phyloP scores from a whole-genome alignment of 2,888 invertebrate genomes.

The Orthosia incerta region DNA sequence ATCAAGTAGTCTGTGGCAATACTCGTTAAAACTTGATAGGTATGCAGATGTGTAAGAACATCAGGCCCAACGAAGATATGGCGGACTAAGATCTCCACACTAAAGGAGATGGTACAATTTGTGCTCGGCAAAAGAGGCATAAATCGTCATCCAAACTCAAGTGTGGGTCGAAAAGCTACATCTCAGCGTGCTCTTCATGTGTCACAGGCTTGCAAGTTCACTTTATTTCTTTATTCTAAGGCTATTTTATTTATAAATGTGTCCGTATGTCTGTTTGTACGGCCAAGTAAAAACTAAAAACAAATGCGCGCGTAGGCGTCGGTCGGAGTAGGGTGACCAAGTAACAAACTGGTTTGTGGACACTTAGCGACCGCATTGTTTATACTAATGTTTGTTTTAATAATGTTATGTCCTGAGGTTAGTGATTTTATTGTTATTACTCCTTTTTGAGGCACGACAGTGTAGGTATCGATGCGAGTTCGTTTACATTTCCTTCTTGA shows the following conservation, averaged over 20 bases:
- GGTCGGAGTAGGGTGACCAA: conserved; percentile 57
- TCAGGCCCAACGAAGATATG: background rate
- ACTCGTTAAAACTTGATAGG: background rate
- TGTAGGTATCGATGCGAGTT: conserved; percentile 20
- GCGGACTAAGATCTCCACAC: background rate
- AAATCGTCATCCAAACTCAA: background rate
- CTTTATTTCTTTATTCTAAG: conserved; percentile 41
- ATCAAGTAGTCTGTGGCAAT: background rate
- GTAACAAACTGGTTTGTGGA: conserved; percentile 62
- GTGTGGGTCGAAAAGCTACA: conserved; percentile 25
- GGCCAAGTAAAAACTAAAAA: conserved; percentile 69
- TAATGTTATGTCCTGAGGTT: conserved; percentile 44
- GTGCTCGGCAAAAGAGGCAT: background rate
- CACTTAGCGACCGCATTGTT: conserved; percentile 58
- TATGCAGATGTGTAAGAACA: background rate
- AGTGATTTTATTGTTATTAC: conserved; percentile 50
- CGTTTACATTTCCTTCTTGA: conserved; percentile 26
- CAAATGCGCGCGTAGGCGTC: conserved; percentile 73
- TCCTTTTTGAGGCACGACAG: conserved; percentile 12
- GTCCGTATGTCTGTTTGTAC: conserved; percentile 43
- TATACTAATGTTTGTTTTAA: conserved; percentile 60
- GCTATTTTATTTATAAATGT: conserved; percentile 53
- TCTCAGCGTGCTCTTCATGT: conserved; percentile 11
- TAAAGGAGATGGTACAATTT: background rate
- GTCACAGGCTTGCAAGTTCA: conserved; percentile 15